Conservation (phyloP, 2,797 vertebrate species). For the Chlorospingus semifuscus region DNA sequence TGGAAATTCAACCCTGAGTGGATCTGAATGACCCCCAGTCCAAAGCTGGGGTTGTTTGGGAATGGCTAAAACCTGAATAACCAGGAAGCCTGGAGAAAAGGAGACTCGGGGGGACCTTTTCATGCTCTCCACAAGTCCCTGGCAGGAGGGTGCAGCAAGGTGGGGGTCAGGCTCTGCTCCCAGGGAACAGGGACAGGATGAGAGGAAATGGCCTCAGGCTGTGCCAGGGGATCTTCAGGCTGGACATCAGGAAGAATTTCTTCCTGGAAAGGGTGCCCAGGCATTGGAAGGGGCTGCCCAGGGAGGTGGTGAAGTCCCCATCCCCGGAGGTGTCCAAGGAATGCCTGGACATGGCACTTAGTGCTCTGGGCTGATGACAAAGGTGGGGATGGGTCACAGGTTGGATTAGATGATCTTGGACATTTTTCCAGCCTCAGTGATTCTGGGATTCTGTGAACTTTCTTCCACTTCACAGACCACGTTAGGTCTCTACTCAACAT, state of each 20-base stretch:
- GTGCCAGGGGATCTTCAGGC: fast-evolving
- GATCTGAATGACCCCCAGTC: not conserved
- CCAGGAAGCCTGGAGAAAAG: not conserved
- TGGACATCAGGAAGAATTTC: not conserved
- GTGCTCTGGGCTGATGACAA: not conserved
- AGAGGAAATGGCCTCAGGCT: not conserved
- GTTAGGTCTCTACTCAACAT: not conserved
- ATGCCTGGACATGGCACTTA: fast-evolving
- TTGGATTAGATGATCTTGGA: fast-evolving
- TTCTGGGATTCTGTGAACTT: not conserved
- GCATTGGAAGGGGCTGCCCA: fast-evolving
- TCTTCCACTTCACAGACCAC: not conserved
- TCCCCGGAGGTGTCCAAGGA: not conserved
- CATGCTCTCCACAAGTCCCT: not conserved
- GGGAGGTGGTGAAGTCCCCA: fast-evolving
- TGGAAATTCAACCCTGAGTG: not conserved
- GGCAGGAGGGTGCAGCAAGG: fast-evolving
- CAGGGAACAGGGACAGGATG: not conserved
- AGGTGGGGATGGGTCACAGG: fast-evolving
- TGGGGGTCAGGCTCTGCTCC: fast-evolving
- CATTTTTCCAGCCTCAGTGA: not conserved
- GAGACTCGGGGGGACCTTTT: not conserved
- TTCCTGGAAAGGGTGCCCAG: fast-evolving
- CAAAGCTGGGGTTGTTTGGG: fast-evolving
- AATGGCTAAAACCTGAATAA: not conserved